Evolutionary conservation across 2,797 vertebrate species (phyloP).

Genomic region (Monodelphis domestica): DNA sequence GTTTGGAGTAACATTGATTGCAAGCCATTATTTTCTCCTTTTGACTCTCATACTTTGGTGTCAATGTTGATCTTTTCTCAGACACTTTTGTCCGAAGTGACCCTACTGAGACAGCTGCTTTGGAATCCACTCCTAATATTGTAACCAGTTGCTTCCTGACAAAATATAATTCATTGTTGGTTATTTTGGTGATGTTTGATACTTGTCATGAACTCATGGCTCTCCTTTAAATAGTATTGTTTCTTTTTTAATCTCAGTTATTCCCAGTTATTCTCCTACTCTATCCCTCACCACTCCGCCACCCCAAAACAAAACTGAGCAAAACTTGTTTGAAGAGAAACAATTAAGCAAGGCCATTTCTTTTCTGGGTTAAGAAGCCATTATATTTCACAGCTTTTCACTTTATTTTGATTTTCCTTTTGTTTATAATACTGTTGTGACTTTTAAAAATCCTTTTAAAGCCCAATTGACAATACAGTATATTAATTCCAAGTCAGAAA

Average conservation of each 20-base stretch:
- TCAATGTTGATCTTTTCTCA: background rate
- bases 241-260: background rate
- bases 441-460: too few relatives aligned
- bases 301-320: too few relatives aligned
- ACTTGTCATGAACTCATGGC: background rate
- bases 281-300: background rate
- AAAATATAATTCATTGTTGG: background rate
- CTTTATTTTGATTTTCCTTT: background rate
- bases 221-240: background rate
- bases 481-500: too few relatives aligned
- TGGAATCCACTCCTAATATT: background rate
- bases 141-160: background rate
- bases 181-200: background rate
- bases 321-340: too few relatives aligned
- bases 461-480: too few relatives aligned
- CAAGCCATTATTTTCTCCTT: background rate
- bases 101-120: background rate
- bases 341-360: background rate
- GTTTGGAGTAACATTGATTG: background rate
- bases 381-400: background rate
- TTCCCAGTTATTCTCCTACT: background rate
- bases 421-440: background rate
- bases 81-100: background rate
- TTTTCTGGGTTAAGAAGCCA: background rate
- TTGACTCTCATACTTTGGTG: background rate